Conservation (phyloP, 2,797 vertebrate species). For the Podarcis siculus region DNA sequence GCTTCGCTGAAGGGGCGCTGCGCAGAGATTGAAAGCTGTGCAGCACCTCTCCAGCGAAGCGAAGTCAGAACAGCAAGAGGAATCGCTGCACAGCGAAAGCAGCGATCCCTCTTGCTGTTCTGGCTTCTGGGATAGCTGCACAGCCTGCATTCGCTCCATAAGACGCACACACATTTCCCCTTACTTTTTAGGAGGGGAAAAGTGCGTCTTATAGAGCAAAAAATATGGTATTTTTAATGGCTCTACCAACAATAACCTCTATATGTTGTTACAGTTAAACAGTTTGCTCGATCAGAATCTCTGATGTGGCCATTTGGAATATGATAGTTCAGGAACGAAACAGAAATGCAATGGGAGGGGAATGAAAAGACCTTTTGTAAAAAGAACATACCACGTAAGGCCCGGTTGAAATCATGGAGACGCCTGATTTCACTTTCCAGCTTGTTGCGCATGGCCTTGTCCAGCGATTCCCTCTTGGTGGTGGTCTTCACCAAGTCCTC, state of each 20-base stretch:
- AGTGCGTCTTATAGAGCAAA: no score
- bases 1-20: no score
- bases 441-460: constrained; percentile 87
- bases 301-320: background rate
- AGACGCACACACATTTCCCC: no score
- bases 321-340: background rate
- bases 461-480: constrained; percentile 84
- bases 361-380: background rate
- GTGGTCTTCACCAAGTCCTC: constrained; percentile 86
- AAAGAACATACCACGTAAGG: constrained; percentile 80
- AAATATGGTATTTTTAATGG: no score
- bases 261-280: background rate
- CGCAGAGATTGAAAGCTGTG: no score
- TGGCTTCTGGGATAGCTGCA: no score
- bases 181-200: no score
- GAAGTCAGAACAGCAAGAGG: no score
- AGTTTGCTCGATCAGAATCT: background rate
- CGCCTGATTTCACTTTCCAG: constrained; percentile 88
- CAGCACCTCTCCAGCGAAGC: no score
- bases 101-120: no score
- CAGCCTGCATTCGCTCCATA: no score
- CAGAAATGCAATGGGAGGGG: background rate
- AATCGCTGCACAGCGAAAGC: no score
- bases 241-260: background rate
- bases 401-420: constrained; percentile 89